phyloP scores from a whole-genome alignment of 2,888 invertebrate genomes.

The Hydrotaea cyrtoneurina region DNA sequence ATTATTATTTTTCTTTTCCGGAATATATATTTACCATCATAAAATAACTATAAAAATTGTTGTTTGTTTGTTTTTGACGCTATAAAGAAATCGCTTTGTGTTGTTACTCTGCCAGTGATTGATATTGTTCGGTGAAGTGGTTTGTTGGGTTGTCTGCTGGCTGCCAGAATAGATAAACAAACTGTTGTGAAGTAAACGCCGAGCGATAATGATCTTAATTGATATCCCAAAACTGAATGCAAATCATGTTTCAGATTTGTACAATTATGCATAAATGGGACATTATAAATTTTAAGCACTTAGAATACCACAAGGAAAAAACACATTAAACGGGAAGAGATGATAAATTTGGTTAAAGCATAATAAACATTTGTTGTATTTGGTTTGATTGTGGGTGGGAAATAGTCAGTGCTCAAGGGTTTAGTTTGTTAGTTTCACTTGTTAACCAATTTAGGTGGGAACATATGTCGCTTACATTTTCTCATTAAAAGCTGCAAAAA shows the following conservation, averaged over 20 bases:
- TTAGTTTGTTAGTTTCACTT: too few relatives aligned
- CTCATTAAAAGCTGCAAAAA: too few relatives aligned
- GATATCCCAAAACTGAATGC: conserved; percentile 57
- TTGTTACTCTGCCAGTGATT: not conserved
- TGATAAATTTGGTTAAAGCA: too few relatives aligned
- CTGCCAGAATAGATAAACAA: conserved; percentile 36
- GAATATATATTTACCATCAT: conserved; percentile 45
- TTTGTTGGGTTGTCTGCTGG: conserved; percentile 36
- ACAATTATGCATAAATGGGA: conserved; percentile 17
- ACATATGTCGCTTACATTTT: too few relatives aligned
- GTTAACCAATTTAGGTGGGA: too few relatives aligned
- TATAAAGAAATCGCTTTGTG: conserved; percentile 8
- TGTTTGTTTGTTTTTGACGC: conserved; percentile 46
- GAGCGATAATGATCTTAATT: conserved; percentile 60
- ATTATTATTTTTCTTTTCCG: conserved; percentile 43
- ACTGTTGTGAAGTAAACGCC: not conserved
- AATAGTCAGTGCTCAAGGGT: too few relatives aligned
- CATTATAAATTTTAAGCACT: not conserved
- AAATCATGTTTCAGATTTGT: conserved; percentile 39
- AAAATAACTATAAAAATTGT: conserved; percentile 48
- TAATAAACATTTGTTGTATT: too few relatives aligned
- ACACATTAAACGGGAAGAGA: too few relatives aligned
- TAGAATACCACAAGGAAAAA: too few relatives aligned
- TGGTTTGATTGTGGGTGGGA: too few relatives aligned
- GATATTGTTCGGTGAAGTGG: not conserved